Evolutionary conservation across 2,888 invertebrate genomes (phyloP), one percentile per base, ranked within the genome.

Genomic region (Polietes domitor): DNA sequence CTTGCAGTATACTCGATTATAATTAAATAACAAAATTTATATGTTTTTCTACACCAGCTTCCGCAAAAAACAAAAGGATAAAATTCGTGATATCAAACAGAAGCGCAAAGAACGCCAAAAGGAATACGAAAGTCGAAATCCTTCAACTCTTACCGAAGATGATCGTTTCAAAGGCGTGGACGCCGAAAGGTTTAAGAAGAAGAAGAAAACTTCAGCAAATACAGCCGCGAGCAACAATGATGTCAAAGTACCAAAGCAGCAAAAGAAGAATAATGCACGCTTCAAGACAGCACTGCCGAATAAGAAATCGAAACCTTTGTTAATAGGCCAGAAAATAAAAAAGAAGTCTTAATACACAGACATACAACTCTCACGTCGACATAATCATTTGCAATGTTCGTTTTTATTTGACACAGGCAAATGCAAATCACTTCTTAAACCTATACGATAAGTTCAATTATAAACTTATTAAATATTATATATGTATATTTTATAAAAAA

Each of bases 131-230:
- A 87, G 85, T 24, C 77, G 87, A 61, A 88, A 88, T 10, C 79
- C 87, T 2, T 77, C 86, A 19, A 85, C 82, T 4, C 84, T 91
- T 12, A 84, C 90, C 1, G 85, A 88, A 5, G 92, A 92, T 78
- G 92, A 91, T 12, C 92, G 92, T 0, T 92, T 92, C 47, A 90
- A 90, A 47, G 76, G 86, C 0, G 86, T 92, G 1, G 88, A 91
- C 65, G 82, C 85, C 24, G 80, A 88, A 4, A 88, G 89, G 2
- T 92, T 91, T 70, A 90, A 90, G 61, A 88, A 88, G 58, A 87
- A 87, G 26, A 86, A 77, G 26, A 81, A 73, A 28, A 50, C 9
- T 2, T 26, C 58, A 17, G 5, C 0, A 55, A 12, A 10, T 1
- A 32, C 4, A 37, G 2, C 41, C 1, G 12, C 71, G 21, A 41